These are phyloP conservation scores for Listronotus oregonensis DNA, from an alignment of 1,140 invertebrate species.

Conservation along the genomic window DNA sequence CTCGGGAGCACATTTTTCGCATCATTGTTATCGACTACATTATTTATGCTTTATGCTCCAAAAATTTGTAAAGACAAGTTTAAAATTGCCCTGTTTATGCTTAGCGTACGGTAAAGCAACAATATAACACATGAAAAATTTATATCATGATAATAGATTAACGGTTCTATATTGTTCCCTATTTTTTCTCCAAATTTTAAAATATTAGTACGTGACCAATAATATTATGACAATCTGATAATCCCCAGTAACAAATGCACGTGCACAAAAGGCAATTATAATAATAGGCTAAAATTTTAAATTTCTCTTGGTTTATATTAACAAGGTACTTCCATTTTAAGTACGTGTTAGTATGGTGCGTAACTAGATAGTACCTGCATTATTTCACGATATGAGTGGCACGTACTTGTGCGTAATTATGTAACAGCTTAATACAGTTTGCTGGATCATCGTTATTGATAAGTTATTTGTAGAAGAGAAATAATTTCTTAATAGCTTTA, in stretches of 20 bases:
- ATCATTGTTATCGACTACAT: too few species aligned
- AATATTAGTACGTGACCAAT: conserved; percentile 11
- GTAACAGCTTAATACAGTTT: conserved; percentile 1
- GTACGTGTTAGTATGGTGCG: conserved; percentile 14
- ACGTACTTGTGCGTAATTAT: conserved; percentile 10
- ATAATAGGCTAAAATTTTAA: conserved; percentile 1
- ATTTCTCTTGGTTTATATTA: conserved; percentile 9
- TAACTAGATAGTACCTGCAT: conserved; percentile 15
- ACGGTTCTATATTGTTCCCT: neutral
- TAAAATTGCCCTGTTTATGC: too few species aligned
- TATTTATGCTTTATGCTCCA: too few species aligned
- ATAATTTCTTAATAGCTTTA: too few species aligned
- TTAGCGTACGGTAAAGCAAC: too few species aligned
- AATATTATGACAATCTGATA: conserved; percentile 17
- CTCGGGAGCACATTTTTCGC: too few species aligned
- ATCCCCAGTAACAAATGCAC: conserved; percentile 4
- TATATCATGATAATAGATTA: neutral
- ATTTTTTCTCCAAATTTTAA: neutral
- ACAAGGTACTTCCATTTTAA: conserved; percentile 7
- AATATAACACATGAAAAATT: too few species aligned
- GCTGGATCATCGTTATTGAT: too few species aligned
- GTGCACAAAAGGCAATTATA: conserved; percentile 9
- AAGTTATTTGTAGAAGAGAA: too few species aligned
- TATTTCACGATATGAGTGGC: conserved; percentile 1
- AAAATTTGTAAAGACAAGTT: too few species aligned